Base-by-base conservation (phyloP, 2,888 invertebrate species). In the Periphyllus acericola region DNA sequence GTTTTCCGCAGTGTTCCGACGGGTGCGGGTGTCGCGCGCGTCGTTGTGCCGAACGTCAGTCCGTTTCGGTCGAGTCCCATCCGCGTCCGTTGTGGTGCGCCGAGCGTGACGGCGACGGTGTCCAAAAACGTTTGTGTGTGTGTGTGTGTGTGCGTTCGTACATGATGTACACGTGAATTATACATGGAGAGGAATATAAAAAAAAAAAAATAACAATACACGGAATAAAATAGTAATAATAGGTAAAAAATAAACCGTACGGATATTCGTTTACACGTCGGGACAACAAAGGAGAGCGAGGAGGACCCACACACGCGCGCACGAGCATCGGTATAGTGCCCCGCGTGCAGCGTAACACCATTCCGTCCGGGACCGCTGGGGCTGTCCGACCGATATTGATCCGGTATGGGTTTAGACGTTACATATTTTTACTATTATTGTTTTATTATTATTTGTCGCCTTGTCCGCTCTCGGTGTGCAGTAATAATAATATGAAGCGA, bases 1-100 rank as follows among this genome's bases (percentile, higher is more conserved):
- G 86, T 79, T 87, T 87, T 74, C 86, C 86, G 80, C 86, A 80
- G 80, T 36, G 80, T 74, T 86, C 75, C 60, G 79, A 71, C 86
- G 86, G 86, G 76, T 86, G 79, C 79, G 52, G 55, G 80, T 80
- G 80, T 87, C 86, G 79, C 80, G 19, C 36, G 68, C 29, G 72
- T 55, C 75, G 74, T 46, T 36, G 36, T 52, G 82, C 60, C 75
- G n/a, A 25, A 29, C 78, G 78, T 32, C 78, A n/a, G 19, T 55
- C 21, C 76, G 76, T 78, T 78, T 55, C 55, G 78, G 78, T 55
- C 11, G 79, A 8, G 82, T 72, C 71, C 71, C 72, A 25, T 14
- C 72, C 52, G 52, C 83, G 74, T 72, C 74, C 17, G 66, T n/a
- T 60, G 21, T 60, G 60, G 21, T 68, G 68, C 25, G 68, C 25